Conservation (phyloP, 2,888 invertebrate genomes). For the Pyrocoelia pectoralis region DNA sequence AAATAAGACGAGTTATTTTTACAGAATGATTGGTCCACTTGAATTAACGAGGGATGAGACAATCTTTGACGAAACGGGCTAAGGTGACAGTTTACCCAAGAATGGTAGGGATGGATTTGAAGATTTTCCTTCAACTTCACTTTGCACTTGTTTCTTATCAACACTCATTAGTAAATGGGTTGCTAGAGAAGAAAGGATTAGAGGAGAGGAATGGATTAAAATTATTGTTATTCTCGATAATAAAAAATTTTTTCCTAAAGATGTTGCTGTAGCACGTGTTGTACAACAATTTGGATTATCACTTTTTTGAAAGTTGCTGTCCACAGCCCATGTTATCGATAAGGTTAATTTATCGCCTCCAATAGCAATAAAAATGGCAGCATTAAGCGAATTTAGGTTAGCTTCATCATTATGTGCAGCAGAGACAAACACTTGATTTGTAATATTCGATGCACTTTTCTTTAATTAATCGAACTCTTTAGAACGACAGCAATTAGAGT, state of each 20-base stretch:
- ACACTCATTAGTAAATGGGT: slow-evolving; percentile 52
- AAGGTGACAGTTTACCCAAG: slow-evolving; percentile 78
- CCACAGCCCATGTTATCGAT: slow-evolving; percentile 65
- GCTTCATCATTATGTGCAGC: slow-evolving; percentile 57
- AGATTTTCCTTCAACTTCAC: slow-evolving; percentile 11
- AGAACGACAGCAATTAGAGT: no score
- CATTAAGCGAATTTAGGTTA: slow-evolving; percentile 61
- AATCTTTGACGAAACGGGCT: slow-evolving; percentile 81
- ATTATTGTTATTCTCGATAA: slow-evolving; percentile 38
- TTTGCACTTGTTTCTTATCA: slow-evolving; percentile 40
- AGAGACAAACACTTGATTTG: slow-evolving; percentile 67
- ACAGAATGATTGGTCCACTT: slow-evolving; percentile 74
- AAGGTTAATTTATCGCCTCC: slow-evolving; percentile 76
- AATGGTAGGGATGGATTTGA: slow-evolving; percentile 59
- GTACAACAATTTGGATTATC: slow-evolving; percentile 51
- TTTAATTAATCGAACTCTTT: no score
- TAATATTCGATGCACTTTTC: slow-evolving; percentile 61
- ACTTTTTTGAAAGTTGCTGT: no score
- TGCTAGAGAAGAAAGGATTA: slow-evolving; percentile 57
- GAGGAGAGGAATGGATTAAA: slow-evolving; percentile 59
- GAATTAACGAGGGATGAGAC: slow-evolving; percentile 66
- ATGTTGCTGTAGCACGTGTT: slow-evolving; percentile 70
- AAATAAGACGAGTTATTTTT: slow-evolving; percentile 60
- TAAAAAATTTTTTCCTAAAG: slow-evolving; percentile 59
- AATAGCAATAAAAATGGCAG: slow-evolving; percentile 79